Percentiles rank a stretch among this genome's conserved stretches.
Conservation (phyloP, 2,797 vertebrate species). For the Selene dorsalis region DNA sequence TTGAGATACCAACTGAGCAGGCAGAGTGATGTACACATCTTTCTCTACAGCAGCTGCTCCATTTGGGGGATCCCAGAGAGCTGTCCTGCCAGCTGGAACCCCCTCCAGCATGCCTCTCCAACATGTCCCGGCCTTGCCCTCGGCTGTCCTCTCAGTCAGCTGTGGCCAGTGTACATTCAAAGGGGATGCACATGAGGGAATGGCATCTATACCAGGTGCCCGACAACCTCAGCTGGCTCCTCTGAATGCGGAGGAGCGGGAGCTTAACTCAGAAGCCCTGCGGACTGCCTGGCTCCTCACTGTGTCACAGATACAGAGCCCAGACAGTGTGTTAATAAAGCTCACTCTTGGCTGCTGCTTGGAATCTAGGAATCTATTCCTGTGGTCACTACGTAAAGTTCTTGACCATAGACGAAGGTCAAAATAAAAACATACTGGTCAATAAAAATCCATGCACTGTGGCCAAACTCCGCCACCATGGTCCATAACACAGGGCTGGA, state of each 20-base stretch:
- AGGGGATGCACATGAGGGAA: conserved; percentile 40
- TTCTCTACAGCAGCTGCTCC: not conserved
- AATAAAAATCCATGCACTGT: conserved; percentile 17
- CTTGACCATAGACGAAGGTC: conserved; percentile 18
- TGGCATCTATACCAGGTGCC: conserved; percentile 39
- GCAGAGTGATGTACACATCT: not conserved
- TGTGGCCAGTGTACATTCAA: conserved; percentile 47
- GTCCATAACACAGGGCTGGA: not conserved
- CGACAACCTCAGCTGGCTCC: conserved; percentile 54
- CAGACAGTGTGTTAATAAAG: conserved; percentile 41
- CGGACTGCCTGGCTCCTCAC: conserved; percentile 26
- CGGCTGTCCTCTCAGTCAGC: conserved; percentile 49
- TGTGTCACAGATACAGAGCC: conserved; percentile 31
- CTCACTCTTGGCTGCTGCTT: conserved; percentile 24
- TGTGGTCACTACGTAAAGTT: conserved; percentile 18
- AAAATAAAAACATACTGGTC: conserved; percentile 22
- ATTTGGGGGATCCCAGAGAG: conserved; percentile 29
- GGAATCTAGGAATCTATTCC: conserved; percentile 20
- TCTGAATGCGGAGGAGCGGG: conserved; percentile 40
- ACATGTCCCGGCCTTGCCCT: conserved; percentile 25
- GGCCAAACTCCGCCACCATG: not conserved
- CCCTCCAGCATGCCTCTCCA: conserved; percentile 36
- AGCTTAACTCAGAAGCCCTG: conserved; percentile 36
- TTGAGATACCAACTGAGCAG: conserved; percentile 26
- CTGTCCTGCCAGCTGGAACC: conserved; percentile 54